phyloP scores from a whole-genome alignment of 2,888 invertebrate genomes.

The Hybos culiciformis region DNA sequence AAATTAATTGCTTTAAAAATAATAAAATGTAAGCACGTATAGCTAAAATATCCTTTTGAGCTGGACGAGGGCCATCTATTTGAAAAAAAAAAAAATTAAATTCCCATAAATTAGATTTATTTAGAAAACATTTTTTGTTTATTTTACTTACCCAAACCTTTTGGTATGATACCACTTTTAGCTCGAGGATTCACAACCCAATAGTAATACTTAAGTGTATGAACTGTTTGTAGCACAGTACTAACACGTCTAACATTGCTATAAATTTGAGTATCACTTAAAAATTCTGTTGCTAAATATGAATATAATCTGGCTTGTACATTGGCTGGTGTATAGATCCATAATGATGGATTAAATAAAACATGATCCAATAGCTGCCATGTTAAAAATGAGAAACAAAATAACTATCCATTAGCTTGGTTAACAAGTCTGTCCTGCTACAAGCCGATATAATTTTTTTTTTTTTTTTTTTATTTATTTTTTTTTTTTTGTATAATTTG shows the following conservation, averaged over 20 bases:
- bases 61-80: slow-evolving; percentile 83
- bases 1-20: slow-evolving; percentile 90
- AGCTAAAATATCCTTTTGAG: slow-evolving; percentile 85
- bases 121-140: background rate
- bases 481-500: slow-evolving; percentile 13
- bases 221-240: slow-evolving; percentile 94
- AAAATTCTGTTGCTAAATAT: slow-evolving; percentile 97
- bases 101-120: background rate
- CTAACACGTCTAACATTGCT: slow-evolving; percentile 92
- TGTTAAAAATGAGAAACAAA: slow-evolving; percentile 79
- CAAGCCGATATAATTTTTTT: slow-evolving; percentile 32
- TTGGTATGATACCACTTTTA: slow-evolving; percentile 90
- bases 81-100: background rate
- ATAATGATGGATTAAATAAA: slow-evolving; percentile 96
- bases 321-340: slow-evolving; percentile 95
- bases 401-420: slow-evolving; percentile 60
- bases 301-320: slow-evolving; percentile 93
- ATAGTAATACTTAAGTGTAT: slow-evolving; percentile 97
- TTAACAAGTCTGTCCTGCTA: slow-evolving; percentile 41
- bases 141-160: slow-evolving; percentile 71
- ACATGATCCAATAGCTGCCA: slow-evolving; percentile 98
- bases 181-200: slow-evolving; percentile 95
- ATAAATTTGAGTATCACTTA: slow-evolving; percentile 94
- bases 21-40: slow-evolving; percentile 90
- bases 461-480: slow-evolving; percentile 12